Evolutionary conservation across 2,888 invertebrate species (phyloP), one percentile per base, ranked within the genome.

Genomic region (Thera britannica): DNA sequence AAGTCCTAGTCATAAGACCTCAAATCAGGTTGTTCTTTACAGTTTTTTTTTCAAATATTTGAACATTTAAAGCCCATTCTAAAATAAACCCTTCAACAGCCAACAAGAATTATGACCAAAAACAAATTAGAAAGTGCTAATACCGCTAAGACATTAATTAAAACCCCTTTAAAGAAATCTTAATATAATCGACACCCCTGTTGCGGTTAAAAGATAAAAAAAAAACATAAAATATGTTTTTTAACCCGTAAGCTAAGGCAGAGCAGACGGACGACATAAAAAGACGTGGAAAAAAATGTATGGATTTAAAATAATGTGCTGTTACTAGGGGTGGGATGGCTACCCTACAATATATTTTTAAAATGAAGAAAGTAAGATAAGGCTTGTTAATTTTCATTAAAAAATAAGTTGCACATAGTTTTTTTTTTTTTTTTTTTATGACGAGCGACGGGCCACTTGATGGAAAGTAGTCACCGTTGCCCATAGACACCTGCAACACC

Each of bases 61-160:
- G 9, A 46, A 46, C 44, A 46, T 46, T 46, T 9, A 8, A 9
- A 46, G 9, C 9, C 5, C 3, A 3, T 34, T 49, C 11, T 41
- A 49, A 49, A 65, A 61, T 8, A 56, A 65, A 69, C 58, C 67
- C 72, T 67, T 65, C 55, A 68, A 71, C 70, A 75, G 74, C 79
- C 76, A 76, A 7, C 41, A 38, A 41, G 60, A 59, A 7, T 62
- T 55, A 65, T 48, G 54, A 56, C 23, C 9, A 41, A 55, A 54
- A 59, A 68, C 58, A 65, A 82, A 81, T 83, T 80, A 82, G 81
- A 83, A 84, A 82, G 86, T 83, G 88, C 83, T 87, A 87, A 88
- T 87, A 84, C 84, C 65, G 71, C 72, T 64, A 74, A 77, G 78
- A 76, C 79, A 83, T 84, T 81, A 82, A 87, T 86, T 84, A 79